Evolutionary conservation across 2,888 invertebrate genomes (phyloP).

Genomic region (Rhogogaster chlorosoma): DNA sequence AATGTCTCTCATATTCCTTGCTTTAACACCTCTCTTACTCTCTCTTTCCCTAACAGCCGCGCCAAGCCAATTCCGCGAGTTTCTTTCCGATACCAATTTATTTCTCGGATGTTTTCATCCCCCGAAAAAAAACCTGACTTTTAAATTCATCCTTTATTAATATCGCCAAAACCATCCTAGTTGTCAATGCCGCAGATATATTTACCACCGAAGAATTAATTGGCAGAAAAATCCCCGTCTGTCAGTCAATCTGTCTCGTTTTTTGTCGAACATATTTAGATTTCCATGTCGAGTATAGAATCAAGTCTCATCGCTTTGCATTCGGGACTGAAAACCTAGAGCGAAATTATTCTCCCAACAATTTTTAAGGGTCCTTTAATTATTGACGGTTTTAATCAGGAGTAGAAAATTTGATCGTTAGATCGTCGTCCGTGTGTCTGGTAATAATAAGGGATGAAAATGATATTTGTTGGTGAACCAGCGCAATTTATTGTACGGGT

Average conservation of each 20-base stretch:
- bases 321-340: not conserved
- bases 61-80: not conserved
- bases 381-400: not conserved
- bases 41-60: not conserved
- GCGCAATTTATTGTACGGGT: slow-evolving; percentile 75
- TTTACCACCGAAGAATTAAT: slow-evolving; percentile 8
- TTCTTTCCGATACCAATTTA: not conserved
- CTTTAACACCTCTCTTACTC: slow-evolving; percentile 41
- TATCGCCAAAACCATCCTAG: not conserved
- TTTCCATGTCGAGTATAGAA: not conserved
- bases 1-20: slow-evolving; percentile 64
- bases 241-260: slow-evolving; percentile 14
- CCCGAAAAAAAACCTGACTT: not conserved
- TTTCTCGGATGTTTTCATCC: not conserved
- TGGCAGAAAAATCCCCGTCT: not conserved
- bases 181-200: not conserved
- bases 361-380: not conserved
- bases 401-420: not conserved
- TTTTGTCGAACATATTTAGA: not conserved
- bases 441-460: slow-evolving; percentile 66
- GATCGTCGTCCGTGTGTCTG: not conserved
- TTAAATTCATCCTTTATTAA: not conserved
- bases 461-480: slow-evolving; percentile 78
- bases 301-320: not conserved
- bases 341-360: not conserved